These are phyloP conservation scores for Nothoprocta pentlandii DNA, from an alignment of 2,113 vertebrate genomes.

Conservation along the genomic window DNA sequence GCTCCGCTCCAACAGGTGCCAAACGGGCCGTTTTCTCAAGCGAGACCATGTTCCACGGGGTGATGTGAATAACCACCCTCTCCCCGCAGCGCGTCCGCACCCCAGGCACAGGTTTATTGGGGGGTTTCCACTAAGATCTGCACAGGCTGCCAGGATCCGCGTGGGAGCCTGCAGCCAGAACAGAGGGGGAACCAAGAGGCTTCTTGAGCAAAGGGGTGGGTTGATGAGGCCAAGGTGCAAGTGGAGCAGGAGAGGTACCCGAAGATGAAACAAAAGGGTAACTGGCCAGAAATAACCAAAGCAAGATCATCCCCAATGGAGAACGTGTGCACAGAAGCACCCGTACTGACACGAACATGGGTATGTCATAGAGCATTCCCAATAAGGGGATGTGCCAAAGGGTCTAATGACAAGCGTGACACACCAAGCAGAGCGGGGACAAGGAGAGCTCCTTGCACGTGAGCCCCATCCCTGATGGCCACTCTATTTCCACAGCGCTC, in stretches of 20 bases:
- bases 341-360: neutral
- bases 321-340: neutral
- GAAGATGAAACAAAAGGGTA: neutral
- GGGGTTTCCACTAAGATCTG: constrained; percentile 79
- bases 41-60: rapidly evolving
- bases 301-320: neutral
- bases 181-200: constrained; percentile 17
- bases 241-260: neutral
- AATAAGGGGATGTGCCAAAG: neutral
- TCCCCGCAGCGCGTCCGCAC: neutral
- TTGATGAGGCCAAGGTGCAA: rapidly evolving
- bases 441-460: constrained; percentile 38
- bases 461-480: neutral
- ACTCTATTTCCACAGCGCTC: neutral
- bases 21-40: neutral
- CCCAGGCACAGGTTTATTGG: constrained; percentile 71
- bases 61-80: neutral
- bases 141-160: constrained; percentile 71
- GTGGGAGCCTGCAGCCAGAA: constrained; percentile 65
- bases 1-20: neutral
- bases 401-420: neutral
- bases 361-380: neutral
- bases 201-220: neutral
- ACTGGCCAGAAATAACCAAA: neutral
- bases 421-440: neutral